Conservation (phyloP, 2,888 invertebrate species). For the Philaethria dido region DNA sequence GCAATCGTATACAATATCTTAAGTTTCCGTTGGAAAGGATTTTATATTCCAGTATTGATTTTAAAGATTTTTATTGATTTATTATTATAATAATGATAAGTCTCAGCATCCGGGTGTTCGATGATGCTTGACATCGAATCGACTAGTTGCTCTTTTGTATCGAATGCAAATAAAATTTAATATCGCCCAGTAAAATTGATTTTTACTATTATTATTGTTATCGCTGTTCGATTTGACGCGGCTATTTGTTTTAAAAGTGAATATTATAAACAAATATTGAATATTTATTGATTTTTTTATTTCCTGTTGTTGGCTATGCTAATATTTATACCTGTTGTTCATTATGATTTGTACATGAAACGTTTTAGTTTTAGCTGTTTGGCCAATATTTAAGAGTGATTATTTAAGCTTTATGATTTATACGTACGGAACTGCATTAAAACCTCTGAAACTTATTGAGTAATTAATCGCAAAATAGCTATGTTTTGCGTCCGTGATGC, state of each 20-base stretch:
- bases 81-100: constrained; percentile 26
- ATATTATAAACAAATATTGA: constrained; percentile 8
- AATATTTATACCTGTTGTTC: not conserved
- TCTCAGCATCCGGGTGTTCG: constrained; percentile 28
- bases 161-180: constrained; percentile 16
- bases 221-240: constrained; percentile 1
- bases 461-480: no score
- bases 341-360: not conserved
- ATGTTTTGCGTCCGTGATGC: no score
- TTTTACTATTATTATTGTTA: constrained; percentile 15
- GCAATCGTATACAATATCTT: not conserved
- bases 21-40: constrained; percentile 12
- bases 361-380: no score
- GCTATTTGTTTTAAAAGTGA: not conserved
- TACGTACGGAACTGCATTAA: no score
- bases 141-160: constrained; percentile 12
- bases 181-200: constrained; percentile 11
- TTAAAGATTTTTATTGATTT: constrained; percentile 32
- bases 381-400: no score
- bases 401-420: no score
- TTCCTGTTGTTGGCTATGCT: not conserved
- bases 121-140: constrained; percentile 21
- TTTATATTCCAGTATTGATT: constrained; percentile 20
- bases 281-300: constrained; percentile 14
- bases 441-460: no score